phyloP scores from a whole-genome alignment of 2,113 vertebrate species.

The Ceratotherium simum region DNA sequence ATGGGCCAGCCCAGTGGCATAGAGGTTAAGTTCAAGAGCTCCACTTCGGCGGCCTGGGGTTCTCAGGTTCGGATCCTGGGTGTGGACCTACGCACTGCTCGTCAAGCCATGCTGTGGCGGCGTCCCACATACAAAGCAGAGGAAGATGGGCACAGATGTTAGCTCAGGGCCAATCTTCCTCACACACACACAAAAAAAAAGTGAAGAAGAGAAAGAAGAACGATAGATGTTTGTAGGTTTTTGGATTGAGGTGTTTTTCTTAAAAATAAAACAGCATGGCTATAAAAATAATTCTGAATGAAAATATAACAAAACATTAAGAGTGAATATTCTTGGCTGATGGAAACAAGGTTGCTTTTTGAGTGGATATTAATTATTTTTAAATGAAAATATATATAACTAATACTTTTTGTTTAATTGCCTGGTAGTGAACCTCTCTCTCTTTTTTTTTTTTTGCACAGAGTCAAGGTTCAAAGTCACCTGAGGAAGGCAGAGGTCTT shows the following conservation, averaged over 20 bases:
- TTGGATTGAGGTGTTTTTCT: fast-evolving
- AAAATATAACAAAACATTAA: not conserved
- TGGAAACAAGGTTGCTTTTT: not conserved
- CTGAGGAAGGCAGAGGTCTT: not conserved
- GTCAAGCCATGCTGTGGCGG: too few relatives aligned
- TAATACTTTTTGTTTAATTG: not conserved
- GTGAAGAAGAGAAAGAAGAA: not conserved
- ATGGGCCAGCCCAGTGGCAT: too few relatives aligned
- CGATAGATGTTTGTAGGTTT: not conserved
- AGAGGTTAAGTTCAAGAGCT: too few relatives aligned
- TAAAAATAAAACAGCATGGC: not conserved
- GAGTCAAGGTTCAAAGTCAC: not conserved
- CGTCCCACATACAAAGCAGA: too few relatives aligned
- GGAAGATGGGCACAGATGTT: too few relatives aligned
- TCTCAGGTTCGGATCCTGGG: too few relatives aligned
- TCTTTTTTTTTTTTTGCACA: not conserved
- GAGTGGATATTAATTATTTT: not conserved
- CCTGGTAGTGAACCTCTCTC: not conserved
- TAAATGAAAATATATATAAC: not conserved
- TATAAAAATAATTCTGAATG: constrained; percentile 3
- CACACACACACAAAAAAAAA: too few relatives aligned
- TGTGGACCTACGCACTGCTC: too few relatives aligned
- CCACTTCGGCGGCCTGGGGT: too few relatives aligned
- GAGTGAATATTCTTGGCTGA: not conserved
- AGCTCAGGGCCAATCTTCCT: too few relatives aligned